Conservation (phyloP, 1,140 invertebrate species). For the Bombus affinis region DNA sequence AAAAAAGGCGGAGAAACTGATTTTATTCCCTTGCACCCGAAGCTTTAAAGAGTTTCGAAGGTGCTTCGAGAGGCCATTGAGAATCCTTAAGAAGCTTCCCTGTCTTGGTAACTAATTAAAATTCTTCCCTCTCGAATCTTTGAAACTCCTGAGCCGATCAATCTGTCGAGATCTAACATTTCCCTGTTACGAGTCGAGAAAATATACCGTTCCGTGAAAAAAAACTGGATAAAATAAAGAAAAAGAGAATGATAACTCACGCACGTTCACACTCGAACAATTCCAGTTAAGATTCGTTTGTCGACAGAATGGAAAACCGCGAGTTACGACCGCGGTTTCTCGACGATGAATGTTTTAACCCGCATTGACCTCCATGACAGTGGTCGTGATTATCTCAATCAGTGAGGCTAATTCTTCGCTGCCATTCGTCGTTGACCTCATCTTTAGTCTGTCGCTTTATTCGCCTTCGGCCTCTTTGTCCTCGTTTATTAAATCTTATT, state of each 20-base stretch:
- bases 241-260: background rate
- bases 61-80: conserved; percentile 47
- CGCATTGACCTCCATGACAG: conserved; percentile 21
- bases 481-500: conserved; percentile 5
- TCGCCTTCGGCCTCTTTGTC: conserved; percentile 2
- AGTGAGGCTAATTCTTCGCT: conserved; percentile 21
- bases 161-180: conserved; percentile 6
- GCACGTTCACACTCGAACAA: background rate
- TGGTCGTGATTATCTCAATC: conserved; percentile 48
- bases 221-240: background rate
- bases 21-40: conserved; percentile 38
- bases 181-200: background rate
- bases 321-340: background rate
- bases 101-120: conserved; percentile 44
- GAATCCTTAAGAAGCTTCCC: conserved; percentile 50
- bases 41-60: conserved; percentile 48
- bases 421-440: conserved; percentile 37
- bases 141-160: conserved; percentile 14
- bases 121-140: conserved; percentile 43
- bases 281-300: background rate
- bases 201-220: background rate
- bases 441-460: background rate
- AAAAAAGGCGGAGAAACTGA: background rate
- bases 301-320: background rate
- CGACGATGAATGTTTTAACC: conserved; percentile 31